These are phyloP conservation scores for Lamprologus ornatipinnis DNA, from an alignment of 2,113 vertebrate genomes.

Conservation along the genomic window DNA sequence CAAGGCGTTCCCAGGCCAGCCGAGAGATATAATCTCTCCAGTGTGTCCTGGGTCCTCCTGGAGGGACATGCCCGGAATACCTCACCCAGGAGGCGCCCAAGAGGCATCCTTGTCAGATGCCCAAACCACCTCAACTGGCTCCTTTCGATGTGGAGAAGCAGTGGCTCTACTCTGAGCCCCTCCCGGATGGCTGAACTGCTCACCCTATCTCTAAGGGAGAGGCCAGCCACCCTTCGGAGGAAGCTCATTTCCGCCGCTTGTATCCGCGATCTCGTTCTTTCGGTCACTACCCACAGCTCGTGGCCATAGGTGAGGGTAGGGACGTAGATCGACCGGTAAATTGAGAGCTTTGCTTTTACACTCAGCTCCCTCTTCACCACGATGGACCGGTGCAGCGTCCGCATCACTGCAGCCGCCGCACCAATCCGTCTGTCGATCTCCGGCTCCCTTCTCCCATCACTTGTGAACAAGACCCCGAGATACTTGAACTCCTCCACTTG, in stretches of 20 bases:
- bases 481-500: too few relatives aligned
- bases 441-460: too few relatives aligned
- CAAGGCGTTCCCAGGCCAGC: neutral
- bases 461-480: too few relatives aligned
- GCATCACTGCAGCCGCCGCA: too few relatives aligned
- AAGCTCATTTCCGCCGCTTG: fast-evolving
- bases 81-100: neutral
- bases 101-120: neutral
- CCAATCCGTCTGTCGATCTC: too few relatives aligned
- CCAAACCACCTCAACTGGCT: neutral
- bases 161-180: neutral
- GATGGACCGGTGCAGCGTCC: too few relatives aligned
- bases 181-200: fast-evolving
- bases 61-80: neutral
- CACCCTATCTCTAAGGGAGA: neutral
- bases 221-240: neutral
- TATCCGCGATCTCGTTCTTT: fast-evolving
- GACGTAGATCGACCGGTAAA: too few relatives aligned
- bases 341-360: too few relatives aligned
- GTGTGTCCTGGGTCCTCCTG: neutral
- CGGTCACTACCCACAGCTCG: neutral
- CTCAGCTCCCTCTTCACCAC: too few relatives aligned
- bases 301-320: neutral
- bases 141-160: neutral
- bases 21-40: neutral